Evolutionary conservation across 2,113 vertebrate species (phyloP).

Genomic region (Hyperopisus bebe): DNA sequence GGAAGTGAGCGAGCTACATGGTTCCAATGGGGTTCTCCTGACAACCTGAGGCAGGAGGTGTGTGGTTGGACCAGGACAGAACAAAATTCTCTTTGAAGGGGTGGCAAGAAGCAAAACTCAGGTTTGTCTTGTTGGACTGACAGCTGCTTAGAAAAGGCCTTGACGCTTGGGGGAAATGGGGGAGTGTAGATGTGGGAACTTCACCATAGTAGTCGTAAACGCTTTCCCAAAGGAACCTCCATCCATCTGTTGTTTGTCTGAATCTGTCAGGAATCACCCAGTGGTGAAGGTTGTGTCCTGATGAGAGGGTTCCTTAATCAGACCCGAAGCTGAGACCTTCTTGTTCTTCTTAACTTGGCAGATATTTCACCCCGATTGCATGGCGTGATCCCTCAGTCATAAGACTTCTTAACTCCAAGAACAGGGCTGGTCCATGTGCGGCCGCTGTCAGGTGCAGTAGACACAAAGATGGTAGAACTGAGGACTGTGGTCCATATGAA

Average conservation of each 20-base stretch:
- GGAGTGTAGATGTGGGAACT: neutral
- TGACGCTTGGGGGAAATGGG: neutral
- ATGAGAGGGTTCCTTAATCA: slow-evolving; percentile 6
- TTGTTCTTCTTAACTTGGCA: neutral
- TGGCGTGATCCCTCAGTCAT: neutral
- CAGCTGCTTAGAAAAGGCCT: neutral
- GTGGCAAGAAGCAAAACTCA: neutral
- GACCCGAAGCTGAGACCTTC: neutral
- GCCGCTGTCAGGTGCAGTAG: neutral
- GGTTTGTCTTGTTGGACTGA: neutral
- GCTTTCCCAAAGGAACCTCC: neutral
- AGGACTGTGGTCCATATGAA: neutral
- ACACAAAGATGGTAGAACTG: neutral
- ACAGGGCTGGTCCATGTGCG: neutral
- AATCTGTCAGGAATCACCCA: neutral
- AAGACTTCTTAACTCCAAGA: neutral
- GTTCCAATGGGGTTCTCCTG: neutral
- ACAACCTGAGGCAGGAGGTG: neutral
- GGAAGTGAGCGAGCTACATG: neutral
- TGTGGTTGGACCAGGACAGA: neutral
- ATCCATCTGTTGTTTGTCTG: neutral
- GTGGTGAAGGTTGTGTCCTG: neutral
- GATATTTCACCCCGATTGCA: neutral
- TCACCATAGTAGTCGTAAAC: neutral
- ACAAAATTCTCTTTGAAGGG: neutral